Conservation (phyloP, 2,113 vertebrate genomes). For the Serilophus lunatus region DNA sequence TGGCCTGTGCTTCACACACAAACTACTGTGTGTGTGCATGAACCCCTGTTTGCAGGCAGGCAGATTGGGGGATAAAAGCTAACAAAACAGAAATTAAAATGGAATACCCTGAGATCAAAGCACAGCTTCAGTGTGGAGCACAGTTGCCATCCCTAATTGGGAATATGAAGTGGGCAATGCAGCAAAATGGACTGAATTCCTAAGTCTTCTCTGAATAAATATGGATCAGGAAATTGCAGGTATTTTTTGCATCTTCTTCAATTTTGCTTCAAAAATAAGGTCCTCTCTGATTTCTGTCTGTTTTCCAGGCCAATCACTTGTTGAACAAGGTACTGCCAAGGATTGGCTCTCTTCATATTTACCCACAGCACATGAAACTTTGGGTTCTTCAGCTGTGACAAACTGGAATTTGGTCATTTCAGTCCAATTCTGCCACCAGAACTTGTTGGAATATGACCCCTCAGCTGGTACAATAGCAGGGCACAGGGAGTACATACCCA, state of each 20-base stretch:
- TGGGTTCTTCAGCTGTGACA: not conserved
- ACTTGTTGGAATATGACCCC: not conserved
- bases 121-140: not conserved
- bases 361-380: not conserved
- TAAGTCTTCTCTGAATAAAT: not conserved
- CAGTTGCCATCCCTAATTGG: not conserved
- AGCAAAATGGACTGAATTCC: not conserved
- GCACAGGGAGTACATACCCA: not conserved
- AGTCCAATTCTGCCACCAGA: not conserved
- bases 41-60: not conserved
- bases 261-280: not conserved
- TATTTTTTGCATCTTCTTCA: not conserved
- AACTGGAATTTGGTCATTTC: not conserved
- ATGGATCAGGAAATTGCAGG: not conserved
- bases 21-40: not conserved
- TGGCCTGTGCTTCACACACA: not conserved
- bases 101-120: not conserved
- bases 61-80: not conserved
- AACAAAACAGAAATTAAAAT: not conserved
- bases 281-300: too few relatives aligned
- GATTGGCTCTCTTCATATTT: not conserved
- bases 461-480: not conserved
- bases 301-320: not conserved
- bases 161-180: not conserved
- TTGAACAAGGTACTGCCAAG: not conserved